Conservation (phyloP, 2,113 vertebrate species). For the Erythrolamprus reginae region DNA sequence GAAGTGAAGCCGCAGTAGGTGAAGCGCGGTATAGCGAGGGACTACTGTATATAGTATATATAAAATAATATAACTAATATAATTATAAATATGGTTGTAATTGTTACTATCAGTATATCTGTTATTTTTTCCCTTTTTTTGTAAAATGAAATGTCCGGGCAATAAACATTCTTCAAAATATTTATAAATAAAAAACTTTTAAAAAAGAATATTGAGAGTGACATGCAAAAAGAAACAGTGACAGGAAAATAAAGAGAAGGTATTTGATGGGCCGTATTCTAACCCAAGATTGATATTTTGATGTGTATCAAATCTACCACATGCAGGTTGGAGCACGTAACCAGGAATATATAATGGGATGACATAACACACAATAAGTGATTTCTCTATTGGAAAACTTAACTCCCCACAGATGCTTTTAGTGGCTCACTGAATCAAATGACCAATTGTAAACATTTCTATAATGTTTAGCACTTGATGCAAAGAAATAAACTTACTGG, state of each 20-base stretch:
- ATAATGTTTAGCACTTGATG: background rate
- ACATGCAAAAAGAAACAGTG: background rate
- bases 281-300: constrained; percentile 1
- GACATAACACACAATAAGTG: background rate
- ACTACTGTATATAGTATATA: no score
- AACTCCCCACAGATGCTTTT: background rate
- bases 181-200: no score
- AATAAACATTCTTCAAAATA: no score
- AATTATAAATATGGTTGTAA: no score
- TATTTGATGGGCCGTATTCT: background rate
- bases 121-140: no score
- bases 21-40: no score
- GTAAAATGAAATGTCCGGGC: no score
- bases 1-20: no score
- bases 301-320: background rate
- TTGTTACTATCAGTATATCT: no score
- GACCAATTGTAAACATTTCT: constrained; percentile 22
- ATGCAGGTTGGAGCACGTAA: constrained; percentile 43
- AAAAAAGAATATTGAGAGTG: background rate
- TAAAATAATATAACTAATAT: no score
- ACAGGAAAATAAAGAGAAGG: constrained; percentile 16
- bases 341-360: background rate
- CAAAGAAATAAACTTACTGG: constrained; percentile 26
- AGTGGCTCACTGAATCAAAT: background rate
- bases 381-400: background rate